These are phyloP conservation scores for Endotricha flammealis DNA, from an alignment of 2,888 invertebrate genomes.

Conservation along the genomic window DNA sequence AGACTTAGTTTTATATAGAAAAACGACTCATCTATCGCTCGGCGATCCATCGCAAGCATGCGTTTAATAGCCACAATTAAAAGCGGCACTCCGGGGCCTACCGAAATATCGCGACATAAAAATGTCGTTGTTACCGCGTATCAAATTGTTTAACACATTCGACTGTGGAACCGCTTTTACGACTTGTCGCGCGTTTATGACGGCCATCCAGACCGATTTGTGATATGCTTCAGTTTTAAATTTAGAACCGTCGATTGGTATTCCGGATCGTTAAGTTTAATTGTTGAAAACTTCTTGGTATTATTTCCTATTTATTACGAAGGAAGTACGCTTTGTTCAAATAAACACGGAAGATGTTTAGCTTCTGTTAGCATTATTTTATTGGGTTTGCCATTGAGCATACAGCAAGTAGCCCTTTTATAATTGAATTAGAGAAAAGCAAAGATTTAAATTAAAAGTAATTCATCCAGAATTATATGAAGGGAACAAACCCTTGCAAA, in stretches of 20 bases:
- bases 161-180: constrained; percentile 48
- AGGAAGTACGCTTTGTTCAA: constrained; percentile 8
- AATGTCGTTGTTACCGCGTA: constrained; percentile 63
- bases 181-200: constrained; percentile 59
- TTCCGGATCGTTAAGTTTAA: constrained; percentile 8
- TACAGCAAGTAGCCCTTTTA: not conserved
- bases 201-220: constrained; percentile 48
- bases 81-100: constrained; percentile 53
- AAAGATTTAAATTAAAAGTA: constrained; percentile 10
- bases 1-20: constrained; percentile 25
- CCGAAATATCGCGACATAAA: constrained; percentile 71
- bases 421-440: not conserved
- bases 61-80: constrained; percentile 71
- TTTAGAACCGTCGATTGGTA: not conserved
- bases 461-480: constrained; percentile 3
- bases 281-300: constrained; percentile 8
- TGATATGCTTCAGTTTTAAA: constrained; percentile 42
- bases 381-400: not conserved
- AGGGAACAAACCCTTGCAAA: not conserved
- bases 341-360: constrained; percentile 1
- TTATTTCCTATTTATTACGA: constrained; percentile 1
- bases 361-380: constrained; percentile 2
- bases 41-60: constrained; percentile 60
- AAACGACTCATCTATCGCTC: constrained; percentile 54
- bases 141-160: constrained; percentile 72